These are phyloP conservation scores for Trichogramma evanescens DNA, from an alignment of 2,888 invertebrate genomes.

Conservation along the genomic window DNA sequence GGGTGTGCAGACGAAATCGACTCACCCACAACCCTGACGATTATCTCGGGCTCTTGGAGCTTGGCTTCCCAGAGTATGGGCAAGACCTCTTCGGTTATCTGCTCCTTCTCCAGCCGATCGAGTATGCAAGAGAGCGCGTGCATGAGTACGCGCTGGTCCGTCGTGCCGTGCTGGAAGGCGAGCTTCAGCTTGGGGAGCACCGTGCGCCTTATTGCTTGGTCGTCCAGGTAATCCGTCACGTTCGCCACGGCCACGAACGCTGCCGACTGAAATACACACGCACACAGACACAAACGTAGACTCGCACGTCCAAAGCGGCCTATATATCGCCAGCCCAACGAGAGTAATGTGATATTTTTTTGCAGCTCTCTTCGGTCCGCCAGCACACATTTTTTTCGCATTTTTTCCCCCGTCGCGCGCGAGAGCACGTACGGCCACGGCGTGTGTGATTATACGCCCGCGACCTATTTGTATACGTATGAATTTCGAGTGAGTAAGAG, in stretches of 20 bases:
- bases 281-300: neutral
- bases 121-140: conserved; percentile 74
- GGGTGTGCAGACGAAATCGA: conserved; percentile 34
- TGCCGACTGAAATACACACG: conserved; percentile 61
- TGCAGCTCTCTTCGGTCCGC: too few relatives aligned
- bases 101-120: conserved; percentile 75
- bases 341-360: too few relatives aligned
- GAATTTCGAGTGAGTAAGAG: too few relatives aligned
- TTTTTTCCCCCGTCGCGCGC: too few relatives aligned
- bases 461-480: too few relatives aligned
- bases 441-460: neutral
- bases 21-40: conserved; percentile 89
- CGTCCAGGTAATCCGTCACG: conserved; percentile 77
- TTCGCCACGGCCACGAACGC: conserved; percentile 81
- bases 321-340: too few relatives aligned
- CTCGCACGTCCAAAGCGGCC: too few relatives aligned
- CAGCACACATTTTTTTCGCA: too few relatives aligned
- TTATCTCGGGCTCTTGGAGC: conserved; percentile 81
- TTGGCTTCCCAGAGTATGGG: conserved; percentile 81
- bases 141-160: conserved; percentile 72
- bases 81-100: conserved; percentile 84
- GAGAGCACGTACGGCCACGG: neutral
- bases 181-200: conserved; percentile 77
- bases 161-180: conserved; percentile 71
- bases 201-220: conserved; percentile 69